Percentiles rank a stretch among this genome's conserved stretches.
Conservation (phyloP, 2,113 vertebrate genomes). For the Erpornis zantholeuca region DNA sequence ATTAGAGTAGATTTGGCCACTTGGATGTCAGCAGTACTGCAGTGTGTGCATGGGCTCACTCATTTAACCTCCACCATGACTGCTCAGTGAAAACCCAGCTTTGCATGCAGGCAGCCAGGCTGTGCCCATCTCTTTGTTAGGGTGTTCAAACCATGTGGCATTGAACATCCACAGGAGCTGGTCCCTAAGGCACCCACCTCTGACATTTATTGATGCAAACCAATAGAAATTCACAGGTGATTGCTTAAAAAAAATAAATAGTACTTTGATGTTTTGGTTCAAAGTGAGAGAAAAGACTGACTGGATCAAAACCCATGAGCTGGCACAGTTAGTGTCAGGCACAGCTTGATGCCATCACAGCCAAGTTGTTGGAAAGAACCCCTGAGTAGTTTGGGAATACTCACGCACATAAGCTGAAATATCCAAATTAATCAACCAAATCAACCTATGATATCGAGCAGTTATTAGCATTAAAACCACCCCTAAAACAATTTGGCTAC, state of each 20-base stretch:
- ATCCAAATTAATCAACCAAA: neutral
- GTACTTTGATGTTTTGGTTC: neutral
- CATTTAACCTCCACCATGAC: neutral
- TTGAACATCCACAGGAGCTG: neutral
- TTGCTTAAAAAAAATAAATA: neutral
- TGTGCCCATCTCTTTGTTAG: neutral
- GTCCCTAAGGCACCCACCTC: neutral
- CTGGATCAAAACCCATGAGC: neutral
- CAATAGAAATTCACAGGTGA: neutral
- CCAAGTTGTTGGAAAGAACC: neutral
- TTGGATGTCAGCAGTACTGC: neutral
- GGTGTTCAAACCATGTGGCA: neutral
- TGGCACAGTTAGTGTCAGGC: neutral
- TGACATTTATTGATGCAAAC: neutral
- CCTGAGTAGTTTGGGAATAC: neutral
- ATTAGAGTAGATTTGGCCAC: neutral
- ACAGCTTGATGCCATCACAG: neutral
- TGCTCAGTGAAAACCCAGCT: neutral
- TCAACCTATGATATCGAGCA: neutral
- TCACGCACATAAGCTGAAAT: neutral
- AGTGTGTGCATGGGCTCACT: neutral
- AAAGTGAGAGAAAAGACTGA: neutral
- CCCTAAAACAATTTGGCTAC: neutral
- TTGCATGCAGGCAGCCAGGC: neutral
- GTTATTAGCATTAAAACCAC: neutral